Percentiles rank a stretch among this genome's conserved stretches.
Conservation (phyloP, 2,113 vertebrate genomes). For the Pogonocichla stellata region DNA sequence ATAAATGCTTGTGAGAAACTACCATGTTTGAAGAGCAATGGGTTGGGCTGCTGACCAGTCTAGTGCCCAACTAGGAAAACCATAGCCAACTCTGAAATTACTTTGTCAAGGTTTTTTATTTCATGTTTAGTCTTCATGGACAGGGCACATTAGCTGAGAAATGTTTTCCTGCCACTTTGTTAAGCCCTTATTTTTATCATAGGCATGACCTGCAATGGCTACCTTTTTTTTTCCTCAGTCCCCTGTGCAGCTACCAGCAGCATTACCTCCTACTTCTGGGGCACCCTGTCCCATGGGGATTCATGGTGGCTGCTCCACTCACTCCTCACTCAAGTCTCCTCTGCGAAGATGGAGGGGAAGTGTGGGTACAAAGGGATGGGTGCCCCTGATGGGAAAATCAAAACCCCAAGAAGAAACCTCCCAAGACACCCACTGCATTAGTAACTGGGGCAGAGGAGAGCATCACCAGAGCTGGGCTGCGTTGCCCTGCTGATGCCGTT, state of each 20-base stretch:
- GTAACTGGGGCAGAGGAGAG: neutral
- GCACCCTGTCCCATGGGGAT: neutral
- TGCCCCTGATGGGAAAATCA: neutral
- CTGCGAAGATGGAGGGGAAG: neutral
- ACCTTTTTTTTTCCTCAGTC: neutral
- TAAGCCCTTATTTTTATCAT: neutral
- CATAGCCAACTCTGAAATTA: neutral
- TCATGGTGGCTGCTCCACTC: rapidly evolving
- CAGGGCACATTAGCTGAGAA: neutral
- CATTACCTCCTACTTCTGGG: neutral
- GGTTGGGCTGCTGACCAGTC: neutral
- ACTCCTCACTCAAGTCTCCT: neutral
- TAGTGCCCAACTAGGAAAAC: neutral
- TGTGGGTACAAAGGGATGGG: neutral
- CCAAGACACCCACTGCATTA: neutral
- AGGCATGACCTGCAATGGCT: neutral
- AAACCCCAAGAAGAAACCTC: neutral
- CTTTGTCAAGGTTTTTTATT: neutral
- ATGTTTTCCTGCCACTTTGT: neutral
- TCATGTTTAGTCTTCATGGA: neutral
- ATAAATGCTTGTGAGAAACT: neutral
- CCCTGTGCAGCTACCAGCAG: neutral
- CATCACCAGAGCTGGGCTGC: rapidly evolving
- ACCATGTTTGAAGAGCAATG: neutral
- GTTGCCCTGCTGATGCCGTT: rapidly evolving